Base-by-base conservation (phyloP, 2,888 invertebrate species). In the Conomelus anceps region DNA sequence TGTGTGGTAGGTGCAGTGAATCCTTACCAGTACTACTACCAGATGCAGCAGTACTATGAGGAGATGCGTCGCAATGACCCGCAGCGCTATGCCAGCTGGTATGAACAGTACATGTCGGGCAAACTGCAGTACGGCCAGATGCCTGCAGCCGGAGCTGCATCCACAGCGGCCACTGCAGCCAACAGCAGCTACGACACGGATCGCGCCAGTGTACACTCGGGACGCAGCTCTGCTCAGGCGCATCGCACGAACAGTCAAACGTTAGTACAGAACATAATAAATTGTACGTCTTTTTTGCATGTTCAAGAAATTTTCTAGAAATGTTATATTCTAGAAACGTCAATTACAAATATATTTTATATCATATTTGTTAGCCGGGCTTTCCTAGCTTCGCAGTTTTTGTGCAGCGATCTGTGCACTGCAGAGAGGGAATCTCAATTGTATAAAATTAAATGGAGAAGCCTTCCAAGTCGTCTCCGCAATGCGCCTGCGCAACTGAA, bases 201-300 rank as follows among this genome's bases (percentile, higher is more conserved):
- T 91, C 94, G 97, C 91, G 96, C 95, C 91, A 96, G 96, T 92
- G 96, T 97, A 89, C 97, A 97, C 94, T 97, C 97, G 22, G 97
- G 97, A 87, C 95, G 97, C 91, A 97, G 97, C 93, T 97, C 97
- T 90, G 95, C 96, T 91, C 96, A 96, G 93, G 96, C 96, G 85
- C 86, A 86, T 86, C 63, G n/a, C 63, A 63, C 63, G n/a, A 63
- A 63, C n/a, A 63, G 63, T 13, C 63, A 63, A 20, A 63, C 63
- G 63, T 63, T n/a, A 63, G 63, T 63, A 63, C 1, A 3, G 26
- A 9, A n/a, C n/a, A n/a, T n/a, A n/a, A n/a, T n/a, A n/a, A n/a
- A n/a, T n/a, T n/a, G n/a, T n/a, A n/a, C n/a, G n/a, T n/a, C n/a
- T n/a, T n/a, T n/a, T n/a, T n/a, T n/a, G n/a, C n/a, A n/a, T n/a